Base-by-base conservation (phyloP, 1,140 invertebrate genomes). In the Zaprionus taronus region DNA sequence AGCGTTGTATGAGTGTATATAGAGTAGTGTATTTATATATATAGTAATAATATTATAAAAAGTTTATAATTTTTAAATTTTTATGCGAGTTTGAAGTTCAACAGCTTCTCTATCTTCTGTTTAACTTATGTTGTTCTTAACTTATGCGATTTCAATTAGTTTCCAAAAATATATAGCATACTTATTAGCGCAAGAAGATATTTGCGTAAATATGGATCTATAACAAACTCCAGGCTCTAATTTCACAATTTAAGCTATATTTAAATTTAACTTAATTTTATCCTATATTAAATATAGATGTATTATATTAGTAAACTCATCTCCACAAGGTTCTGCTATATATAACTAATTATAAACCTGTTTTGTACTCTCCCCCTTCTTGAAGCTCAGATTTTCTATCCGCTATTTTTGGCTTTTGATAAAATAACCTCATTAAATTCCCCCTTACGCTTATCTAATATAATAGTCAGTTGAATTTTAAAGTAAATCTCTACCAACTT, bases 381-480 rank as follows among this genome's bases (percentile, higher is more conserved):
- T 51, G 24, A 51, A 51, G 9, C 47, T 17, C n/a, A 14, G 12
- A 14, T 47, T 47, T 17, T 4, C 20, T 22, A 2, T 14, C 5
- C 11, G 5, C 17, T 14, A 51, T 24, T 51, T 51, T 51, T 2
- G 11, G 7, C 12, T 51, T 22, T 51, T 51, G 20, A 51, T 51
- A 12, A 24, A 51, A 24, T 11, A 24, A 51, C 20, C 20, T 51
- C 20, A 49, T 20, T 49, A 17, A 47, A 22, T 22, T 24, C 41
- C 6, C 6, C n/a, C 41, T 15, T 20, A 49, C 9, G 22, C 20
- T 14, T 24, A 51, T 51, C 20, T 24, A 22, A 51, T 61, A 26
- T 44, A 34, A 24, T 36, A 17, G 12, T 4, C 12, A 34, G 22
- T 56, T 49, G 36, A 47, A 57, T 24, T 31, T 75, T 64, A 75